Base-by-base conservation (phyloP, 2,113 vertebrate genomes). In the Lethenteron camtschaticum region DNA sequence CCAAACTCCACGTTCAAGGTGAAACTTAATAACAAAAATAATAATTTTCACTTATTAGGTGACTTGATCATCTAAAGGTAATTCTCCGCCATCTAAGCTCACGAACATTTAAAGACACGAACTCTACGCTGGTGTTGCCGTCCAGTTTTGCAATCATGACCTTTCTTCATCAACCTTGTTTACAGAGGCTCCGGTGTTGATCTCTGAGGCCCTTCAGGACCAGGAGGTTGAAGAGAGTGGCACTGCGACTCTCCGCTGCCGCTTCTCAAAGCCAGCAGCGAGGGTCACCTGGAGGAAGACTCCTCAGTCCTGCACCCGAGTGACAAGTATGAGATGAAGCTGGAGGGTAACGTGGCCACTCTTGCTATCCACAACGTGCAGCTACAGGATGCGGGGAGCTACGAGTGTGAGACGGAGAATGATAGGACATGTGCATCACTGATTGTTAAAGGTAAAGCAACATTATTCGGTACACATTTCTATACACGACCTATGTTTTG, bases 1-100 rank as follows among this genome's bases (percentile, higher is more conserved):
- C 63, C 10, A 16, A n/a, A 66, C 63, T 66, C 63, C n/a, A n/a
- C 24, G 63, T 66, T n/a, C n/a, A 66, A 66, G 63, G 63, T 66
- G 24, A 66, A 24, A 66, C 24, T 9, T 16, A 16, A 24, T 9
- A 16, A 66, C 63, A 66, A 66, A 66, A 9, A 24, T 66, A 16
- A 16, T 66, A 66, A 24, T 66, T 9, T n/a, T 66, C 24, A 66
- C 8, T 11, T 16, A 66, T 11, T 16, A 66, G n/a, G 63, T 41
- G 5, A 6, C 41, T 41, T 41, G 41, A 41, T 41, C 41, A 41
- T 41, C 41, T 41, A 7, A 41, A 41, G 41, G 41, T 41, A 41
- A 41, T 41, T 41, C 41, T 41, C 41, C 41, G 5, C 41, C 41
- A 41, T 41, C 41, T 41, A 5, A 41, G 41, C 41, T 41, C 41